phyloP scores from a whole-genome alignment of 1,140 invertebrate species.

The Acromyrmex heyeri region DNA sequence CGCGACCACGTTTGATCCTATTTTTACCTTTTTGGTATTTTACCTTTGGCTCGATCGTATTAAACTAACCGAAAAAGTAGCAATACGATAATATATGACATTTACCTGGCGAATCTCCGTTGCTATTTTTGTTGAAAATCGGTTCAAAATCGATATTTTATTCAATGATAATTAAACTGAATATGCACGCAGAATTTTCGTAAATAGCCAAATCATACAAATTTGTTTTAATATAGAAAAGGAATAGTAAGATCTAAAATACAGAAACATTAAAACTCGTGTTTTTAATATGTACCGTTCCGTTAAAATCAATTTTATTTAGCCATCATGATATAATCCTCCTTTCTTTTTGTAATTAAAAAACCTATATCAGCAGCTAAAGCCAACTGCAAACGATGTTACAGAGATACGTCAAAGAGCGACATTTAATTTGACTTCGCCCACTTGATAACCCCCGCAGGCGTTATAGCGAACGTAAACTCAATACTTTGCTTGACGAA shows the following conservation, averaged over 20 bases:
- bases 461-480: constrained; percentile 13
- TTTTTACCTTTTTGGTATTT: constrained; percentile 7
- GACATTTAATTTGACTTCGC: constrained; percentile 45
- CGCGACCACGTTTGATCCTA: background rate
- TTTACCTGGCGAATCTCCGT: constrained; percentile 11
- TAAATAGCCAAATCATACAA: background rate
- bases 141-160: constrained; percentile 40
- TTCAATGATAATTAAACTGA: constrained; percentile 24
- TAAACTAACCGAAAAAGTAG: constrained; percentile 19
- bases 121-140: background rate
- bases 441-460: constrained; percentile 14
- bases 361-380: background rate
- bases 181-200: background rate
- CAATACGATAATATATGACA: constrained; percentile 43
- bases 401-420: background rate
- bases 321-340: background rate
- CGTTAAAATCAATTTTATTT: constrained; percentile 19
- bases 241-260: background rate
- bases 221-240: constrained; percentile 8
- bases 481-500: constrained; percentile 20
- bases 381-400: background rate
- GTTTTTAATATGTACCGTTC: background rate
- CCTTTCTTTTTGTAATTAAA: background rate
- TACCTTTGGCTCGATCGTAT: background rate
- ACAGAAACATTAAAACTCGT: background rate